Base-by-base conservation (phyloP, 2,113 vertebrate genomes). In the Osmerus eperlanus region DNA sequence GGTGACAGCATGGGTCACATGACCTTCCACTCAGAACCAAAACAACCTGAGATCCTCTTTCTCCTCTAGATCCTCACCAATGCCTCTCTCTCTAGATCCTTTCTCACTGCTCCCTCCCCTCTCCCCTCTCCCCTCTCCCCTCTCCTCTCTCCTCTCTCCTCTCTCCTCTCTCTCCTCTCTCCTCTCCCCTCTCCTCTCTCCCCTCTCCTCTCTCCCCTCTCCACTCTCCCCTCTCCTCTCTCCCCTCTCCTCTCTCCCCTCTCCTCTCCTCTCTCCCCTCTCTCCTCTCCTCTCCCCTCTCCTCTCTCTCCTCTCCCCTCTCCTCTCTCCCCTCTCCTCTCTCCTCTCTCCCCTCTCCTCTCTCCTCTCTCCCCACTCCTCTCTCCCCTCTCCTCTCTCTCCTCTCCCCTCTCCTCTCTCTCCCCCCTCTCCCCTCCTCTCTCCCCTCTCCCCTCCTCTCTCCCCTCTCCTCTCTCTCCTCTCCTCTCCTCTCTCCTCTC, bases 121-220 rank as follows among this genome's bases (percentile, higher is more conserved):
- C n/a, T 65, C 64, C 36, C 3, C 64, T 47, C 7, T 9, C 28
- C 2, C 18, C 9, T 36, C 36, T 14, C 13, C 69, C 16, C 18
- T 47, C 60, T 13, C 60, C 12, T n/a, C 62, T 64, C 28, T 16
- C 11, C n/a, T 2, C 7, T 5, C n/a, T 7, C 7, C 54, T 56
- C 54, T 56, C 54, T 56, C 16, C n/a, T n/a, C 4, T n/a, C n/a
- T n/a, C 54, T 56, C 54, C n/a, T 67, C n/a, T 65, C 54, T 63
- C 41, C 58, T 25, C 5, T 7, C 14, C 25, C 62, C 68, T 28
- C 19, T 1, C 28, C 52, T n/a, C 41, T 1, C 65, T 63, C 2
- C 3, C 23, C 23, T 23, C 23, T 23, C 23, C 12, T 14, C 23
- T 25, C 12, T n/a, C 4, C 15, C n/a, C 15, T 18, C 54, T 56